Conservation (phyloP, 2,888 invertebrate species). For the Lasioglossum marginatum region DNA sequence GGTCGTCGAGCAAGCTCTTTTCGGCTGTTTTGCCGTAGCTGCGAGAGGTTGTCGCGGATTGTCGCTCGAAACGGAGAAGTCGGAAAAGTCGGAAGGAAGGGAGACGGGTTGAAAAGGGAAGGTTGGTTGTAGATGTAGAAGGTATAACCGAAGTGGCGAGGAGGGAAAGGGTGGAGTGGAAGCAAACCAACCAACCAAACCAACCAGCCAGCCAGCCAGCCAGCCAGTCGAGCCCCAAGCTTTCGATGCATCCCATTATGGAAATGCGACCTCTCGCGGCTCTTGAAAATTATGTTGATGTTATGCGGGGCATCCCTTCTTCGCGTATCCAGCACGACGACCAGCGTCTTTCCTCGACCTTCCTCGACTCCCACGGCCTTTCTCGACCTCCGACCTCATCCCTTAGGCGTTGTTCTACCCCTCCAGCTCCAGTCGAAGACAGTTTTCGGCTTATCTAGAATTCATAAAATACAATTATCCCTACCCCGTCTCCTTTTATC, state of each 20-base stretch:
- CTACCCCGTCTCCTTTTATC: conserved; percentile 39
- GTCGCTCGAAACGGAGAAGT: neutral
- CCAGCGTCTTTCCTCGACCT: conserved; percentile 41
- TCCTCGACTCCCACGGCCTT: conserved; percentile 16
- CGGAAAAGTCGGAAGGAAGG: neutral
- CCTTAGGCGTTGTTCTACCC: neutral
- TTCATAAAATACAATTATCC: conserved; percentile 80
- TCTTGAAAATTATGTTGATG: conserved; percentile 82
- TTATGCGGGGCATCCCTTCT: conserved; percentile 74
- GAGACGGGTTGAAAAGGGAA: neutral
- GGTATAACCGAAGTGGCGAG: conserved; percentile 30
- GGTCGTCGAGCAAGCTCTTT: conserved; percentile 54
- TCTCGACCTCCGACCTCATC: neutral
- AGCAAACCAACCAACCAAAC: conserved; percentile 58
- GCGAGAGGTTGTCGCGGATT: conserved; percentile 37
- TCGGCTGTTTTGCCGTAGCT: conserved; percentile 62
- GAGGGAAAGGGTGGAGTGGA: conserved; percentile 43
- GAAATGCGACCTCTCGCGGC: conserved; percentile 79
- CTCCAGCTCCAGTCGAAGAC: conserved; percentile 48
- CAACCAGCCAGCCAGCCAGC: conserved; percentile 33
- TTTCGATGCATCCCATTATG: conserved; percentile 82
- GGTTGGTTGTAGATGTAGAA: conserved; percentile 17
- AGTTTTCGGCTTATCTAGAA: conserved; percentile 76
- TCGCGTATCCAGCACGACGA: conserved; percentile 46
- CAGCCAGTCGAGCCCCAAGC: conserved; percentile 63